Base-by-base conservation (phyloP, 2,888 invertebrate species). In the Tetheella fluctuosa region DNA sequence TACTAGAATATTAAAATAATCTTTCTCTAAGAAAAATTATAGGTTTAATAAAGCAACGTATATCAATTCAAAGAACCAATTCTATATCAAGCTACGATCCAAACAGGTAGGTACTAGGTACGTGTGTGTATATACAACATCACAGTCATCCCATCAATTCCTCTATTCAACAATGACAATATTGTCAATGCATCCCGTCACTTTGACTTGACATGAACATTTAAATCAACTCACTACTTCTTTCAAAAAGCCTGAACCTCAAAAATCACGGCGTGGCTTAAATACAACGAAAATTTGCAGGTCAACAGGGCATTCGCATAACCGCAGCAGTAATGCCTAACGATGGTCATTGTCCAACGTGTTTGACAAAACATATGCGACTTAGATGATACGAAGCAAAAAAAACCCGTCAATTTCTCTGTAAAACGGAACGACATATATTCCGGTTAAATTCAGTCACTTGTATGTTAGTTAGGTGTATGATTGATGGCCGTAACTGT, bases 301-400 rank as follows among this genome's bases (percentile, higher is more conserved):
- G 86, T 86, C 87, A 86, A 15, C 69, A 71, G 82, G 79, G 64
- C 77, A 70, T 61, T 65, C 63, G 68, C 64, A 63, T 68, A 64
- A 69, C 62, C 59, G 59, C 64, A 10, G 20, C 48, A 7, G 48
- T 48, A 20, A 48, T 63, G 67, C 65, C 76, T 89, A 88, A 89
- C 88, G 85, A 87, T 79, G 80, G 77, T 71, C 73, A 88, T 87
- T 89, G 88, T 89, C 79, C 83, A 77, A 63, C 61, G 58, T 37
- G 67, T 62, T 68, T 72, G 76, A 72, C 72, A 75, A 76, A 71
- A 52, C 13, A 13, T 10, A 30, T 13, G 34, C 13, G 34, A 34
- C 13, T 34, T 34, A 34, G 13, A 34, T 13, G 34, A 30, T 59
- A 59, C 25, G 57, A 28, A n/a, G 17, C 28, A 17, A 54, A 17